phyloP scores from a whole-genome alignment of 2,797 vertebrate species.

The Rhinatrema bivittatum region DNA sequence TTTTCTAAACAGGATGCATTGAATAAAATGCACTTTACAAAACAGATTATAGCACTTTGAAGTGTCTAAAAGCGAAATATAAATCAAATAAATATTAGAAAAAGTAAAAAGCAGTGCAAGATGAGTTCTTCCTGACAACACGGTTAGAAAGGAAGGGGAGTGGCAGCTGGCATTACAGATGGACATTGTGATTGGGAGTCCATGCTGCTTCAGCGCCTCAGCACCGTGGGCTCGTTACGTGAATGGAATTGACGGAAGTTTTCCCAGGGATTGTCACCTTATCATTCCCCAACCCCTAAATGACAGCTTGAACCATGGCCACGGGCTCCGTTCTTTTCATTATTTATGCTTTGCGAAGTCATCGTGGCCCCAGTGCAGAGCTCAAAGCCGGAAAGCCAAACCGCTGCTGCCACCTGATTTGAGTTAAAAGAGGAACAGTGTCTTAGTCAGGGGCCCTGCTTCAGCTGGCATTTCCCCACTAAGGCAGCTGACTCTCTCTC shows the following conservation, averaged over 20 bases:
- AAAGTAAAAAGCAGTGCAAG: too few relatives aligned
- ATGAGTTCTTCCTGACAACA: too few relatives aligned
- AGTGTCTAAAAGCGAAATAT: too few relatives aligned
- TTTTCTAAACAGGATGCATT: too few relatives aligned
- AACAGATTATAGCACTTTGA: too few relatives aligned
- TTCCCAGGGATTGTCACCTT: neutral
- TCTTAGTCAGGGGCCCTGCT: conserved; percentile 92
- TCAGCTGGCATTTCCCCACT: conserved; percentile 76
- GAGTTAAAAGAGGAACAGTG: conserved; percentile 76
- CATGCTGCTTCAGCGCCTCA: too few relatives aligned
- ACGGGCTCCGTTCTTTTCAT: too few relatives aligned
- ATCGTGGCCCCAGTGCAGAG: conserved; percentile 56
- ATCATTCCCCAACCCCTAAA: conserved; percentile 15
- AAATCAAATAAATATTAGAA: too few relatives aligned
- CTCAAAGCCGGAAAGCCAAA: conserved; percentile 70
- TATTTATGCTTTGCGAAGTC: conserved; percentile 56
- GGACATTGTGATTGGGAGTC: too few relatives aligned
- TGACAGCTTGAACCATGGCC: conserved; percentile 33
- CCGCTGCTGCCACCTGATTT: conserved; percentile 83
- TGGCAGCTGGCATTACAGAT: too few relatives aligned
- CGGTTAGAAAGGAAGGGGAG: too few relatives aligned
- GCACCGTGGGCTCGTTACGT: conserved; percentile 7
- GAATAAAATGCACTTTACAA: too few relatives aligned
- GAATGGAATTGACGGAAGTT: conserved; percentile 1
- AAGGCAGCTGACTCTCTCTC: conserved; percentile 60